Conservation (phyloP, 2,797 vertebrate species). For the Pogoniulus pusillus region DNA sequence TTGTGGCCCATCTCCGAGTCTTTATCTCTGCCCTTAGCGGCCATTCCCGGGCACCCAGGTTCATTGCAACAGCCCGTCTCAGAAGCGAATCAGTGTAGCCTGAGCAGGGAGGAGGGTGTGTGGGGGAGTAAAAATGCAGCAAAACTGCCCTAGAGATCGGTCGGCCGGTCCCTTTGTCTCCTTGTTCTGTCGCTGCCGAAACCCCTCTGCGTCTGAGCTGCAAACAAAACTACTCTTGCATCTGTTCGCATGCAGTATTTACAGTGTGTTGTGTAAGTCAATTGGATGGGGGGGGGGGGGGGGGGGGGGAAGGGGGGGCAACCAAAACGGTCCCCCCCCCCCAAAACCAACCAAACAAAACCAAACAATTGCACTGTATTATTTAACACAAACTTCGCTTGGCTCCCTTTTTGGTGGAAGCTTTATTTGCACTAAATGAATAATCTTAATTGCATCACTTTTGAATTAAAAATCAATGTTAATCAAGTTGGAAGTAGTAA, state of each 20-base stretch:
- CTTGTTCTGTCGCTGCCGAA: conserved; percentile 60
- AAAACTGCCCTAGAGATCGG: conserved; percentile 80
- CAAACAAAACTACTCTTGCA: conserved; percentile 74
- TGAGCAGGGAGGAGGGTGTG: too few relatives aligned
- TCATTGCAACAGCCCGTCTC: not conserved
- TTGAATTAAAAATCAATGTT: conserved; percentile 94
- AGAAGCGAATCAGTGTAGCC: conserved; percentile 4
- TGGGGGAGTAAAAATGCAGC: not conserved
- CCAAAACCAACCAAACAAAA: not conserved
- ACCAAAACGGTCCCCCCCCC: too few relatives aligned
- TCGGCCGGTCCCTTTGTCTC: conserved; percentile 88
- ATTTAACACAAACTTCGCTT: conserved; percentile 76
- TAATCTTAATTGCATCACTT: conserved; percentile 90
- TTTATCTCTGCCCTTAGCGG: not conserved
- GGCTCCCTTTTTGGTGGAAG: conserved; percentile 75
- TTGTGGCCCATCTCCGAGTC: not conserved
- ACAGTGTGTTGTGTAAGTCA: conserved; percentile 76
- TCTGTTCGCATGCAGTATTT: conserved; percentile 79
- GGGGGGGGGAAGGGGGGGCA: not conserved
- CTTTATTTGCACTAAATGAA: conserved; percentile 89
- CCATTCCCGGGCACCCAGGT: not conserved
- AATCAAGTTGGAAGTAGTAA: conserved; percentile 80
- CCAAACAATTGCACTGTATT: conserved; percentile 73
- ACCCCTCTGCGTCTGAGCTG: conserved; percentile 45
- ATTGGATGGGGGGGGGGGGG: conserved; percentile 42